These are phyloP conservation scores for Zoanthus sociatus DNA, from an alignment of 92 coral and sea anemone genomes.

Conservation along the genomic window DNA sequence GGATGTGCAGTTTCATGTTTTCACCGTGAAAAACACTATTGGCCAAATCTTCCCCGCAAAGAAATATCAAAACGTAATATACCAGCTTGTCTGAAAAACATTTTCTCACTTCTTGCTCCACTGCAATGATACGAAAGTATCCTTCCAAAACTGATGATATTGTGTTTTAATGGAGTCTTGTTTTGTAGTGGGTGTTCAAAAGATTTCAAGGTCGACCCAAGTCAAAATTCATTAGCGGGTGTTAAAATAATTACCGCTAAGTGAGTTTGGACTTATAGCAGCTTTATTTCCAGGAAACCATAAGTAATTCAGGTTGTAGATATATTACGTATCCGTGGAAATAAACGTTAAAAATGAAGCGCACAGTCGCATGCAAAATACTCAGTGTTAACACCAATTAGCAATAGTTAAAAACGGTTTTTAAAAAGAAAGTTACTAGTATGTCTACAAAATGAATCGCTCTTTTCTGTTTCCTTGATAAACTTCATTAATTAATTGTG, in stretches of 20 bases:
- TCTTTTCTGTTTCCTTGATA: too few relatives aligned
- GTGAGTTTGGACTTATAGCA: neutral
- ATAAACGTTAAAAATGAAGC: too few relatives aligned
- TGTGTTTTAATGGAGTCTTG: neutral
- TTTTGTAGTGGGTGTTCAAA: neutral
- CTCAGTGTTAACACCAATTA: neutral
- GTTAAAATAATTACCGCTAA: slow-evolving; percentile 19
- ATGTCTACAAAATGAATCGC: neutral
- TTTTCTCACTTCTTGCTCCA: neutral
- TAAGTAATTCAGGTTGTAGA: neutral
- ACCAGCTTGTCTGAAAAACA: neutral
- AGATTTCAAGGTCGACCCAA: neutral
- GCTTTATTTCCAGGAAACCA: slow-evolving; percentile 37
- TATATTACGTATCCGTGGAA: neutral
- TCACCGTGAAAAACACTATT: too few relatives aligned
- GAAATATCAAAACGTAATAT: neutral
- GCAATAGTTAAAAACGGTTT: neutral
- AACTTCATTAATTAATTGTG: too few relatives aligned
- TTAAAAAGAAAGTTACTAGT: neutral
- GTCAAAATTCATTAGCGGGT: slow-evolving; percentile 12
- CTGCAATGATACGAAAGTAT: neutral
- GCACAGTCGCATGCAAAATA: slow-evolving; percentile 10
- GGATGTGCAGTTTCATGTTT: neutral
- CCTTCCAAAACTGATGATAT: neutral
- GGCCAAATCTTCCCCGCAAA: too few relatives aligned